These are phyloP conservation scores for Acanthopleura granulata DNA, from an alignment of 2,888 invertebrate species.

Conservation along the genomic window DNA sequence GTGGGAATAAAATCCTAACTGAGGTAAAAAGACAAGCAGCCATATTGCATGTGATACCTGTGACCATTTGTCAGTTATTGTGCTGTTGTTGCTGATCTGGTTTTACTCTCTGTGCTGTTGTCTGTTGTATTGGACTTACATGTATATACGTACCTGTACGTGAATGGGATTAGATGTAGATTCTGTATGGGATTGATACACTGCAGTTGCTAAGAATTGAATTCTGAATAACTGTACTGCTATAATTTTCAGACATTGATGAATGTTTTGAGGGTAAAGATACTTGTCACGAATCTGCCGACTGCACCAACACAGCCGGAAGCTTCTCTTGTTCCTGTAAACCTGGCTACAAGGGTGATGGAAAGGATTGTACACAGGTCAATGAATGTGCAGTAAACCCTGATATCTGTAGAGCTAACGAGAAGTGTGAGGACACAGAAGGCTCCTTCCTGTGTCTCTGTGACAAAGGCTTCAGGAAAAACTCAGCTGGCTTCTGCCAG, in stretches of 20 bases:
- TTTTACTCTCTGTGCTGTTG: too few species aligned
- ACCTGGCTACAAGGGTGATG: slow-evolving; percentile 11
- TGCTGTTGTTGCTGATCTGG: too few species aligned
- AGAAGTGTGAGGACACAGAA: slow-evolving; percentile 13
- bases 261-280: slow-evolving; percentile 18
- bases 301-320: background rate
- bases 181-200: too few species aligned
- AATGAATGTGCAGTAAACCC: background rate
- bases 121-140: too few species aligned
- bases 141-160: too few species aligned
- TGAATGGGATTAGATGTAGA: too few species aligned
- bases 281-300: background rate
- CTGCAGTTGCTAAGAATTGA: too few species aligned
- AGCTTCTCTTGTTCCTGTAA: background rate
- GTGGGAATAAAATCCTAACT: too few species aligned
- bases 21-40: too few species aligned
- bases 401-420: background rate
- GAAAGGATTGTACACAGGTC: slow-evolving; percentile 1
- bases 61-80: too few species aligned
- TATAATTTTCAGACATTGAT: slow-evolving; percentile 4
- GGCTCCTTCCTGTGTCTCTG: slow-evolving; percentile 5
- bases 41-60: too few species aligned
- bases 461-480: slow-evolving; percentile 4
- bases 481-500: slow-evolving; percentile 12
- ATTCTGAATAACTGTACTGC: too few species aligned